Evolutionary conservation across 2,113 vertebrate genomes (phyloP).

Genomic region (Oncorhynchus gorbuscha): DNA sequence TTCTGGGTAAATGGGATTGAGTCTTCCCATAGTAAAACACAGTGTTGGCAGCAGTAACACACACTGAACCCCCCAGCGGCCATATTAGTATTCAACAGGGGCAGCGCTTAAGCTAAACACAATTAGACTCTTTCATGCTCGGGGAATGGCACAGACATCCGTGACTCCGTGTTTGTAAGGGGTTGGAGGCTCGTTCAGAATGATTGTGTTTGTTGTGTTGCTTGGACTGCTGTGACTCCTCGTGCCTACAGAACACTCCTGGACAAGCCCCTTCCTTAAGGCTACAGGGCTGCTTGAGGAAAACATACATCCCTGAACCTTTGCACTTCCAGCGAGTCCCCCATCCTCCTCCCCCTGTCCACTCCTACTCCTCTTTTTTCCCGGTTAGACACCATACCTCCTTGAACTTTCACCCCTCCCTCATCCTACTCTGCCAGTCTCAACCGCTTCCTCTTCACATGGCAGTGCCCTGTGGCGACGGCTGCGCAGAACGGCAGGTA

Average conservation of each 20-base stretch:
- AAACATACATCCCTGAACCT: not conserved
- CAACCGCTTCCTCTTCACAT: not conserved
- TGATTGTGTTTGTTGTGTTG: conserved; percentile 23
- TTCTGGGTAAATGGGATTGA: conserved; percentile 31
- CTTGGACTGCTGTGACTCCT: not conserved
- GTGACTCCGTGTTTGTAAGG: conserved; percentile 5
- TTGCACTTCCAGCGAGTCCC: not conserved
- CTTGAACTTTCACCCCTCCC: conserved; percentile 25
- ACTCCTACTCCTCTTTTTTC: not conserved
- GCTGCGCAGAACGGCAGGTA: not conserved
- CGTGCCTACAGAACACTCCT: not conserved
- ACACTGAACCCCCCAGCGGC: conserved; percentile 11
- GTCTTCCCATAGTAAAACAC: conserved; percentile 11
- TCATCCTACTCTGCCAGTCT: not conserved
- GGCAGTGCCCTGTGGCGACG: conserved; percentile 3
- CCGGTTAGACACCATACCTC: not conserved
- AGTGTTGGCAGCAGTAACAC: not conserved
- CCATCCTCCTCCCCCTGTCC: not conserved
- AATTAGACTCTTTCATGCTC: conserved; percentile 46
- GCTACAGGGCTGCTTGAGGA: not conserved
- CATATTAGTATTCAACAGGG: conserved; percentile 51
- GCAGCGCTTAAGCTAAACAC: conserved; percentile 34
- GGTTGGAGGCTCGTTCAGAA: not conserved
- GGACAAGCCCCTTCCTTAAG: not conserved
- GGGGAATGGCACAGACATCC: conserved; percentile 23